Conservation (phyloP, 2,888 invertebrate genomes). For the Caenorhabditis doughertyi region DNA sequence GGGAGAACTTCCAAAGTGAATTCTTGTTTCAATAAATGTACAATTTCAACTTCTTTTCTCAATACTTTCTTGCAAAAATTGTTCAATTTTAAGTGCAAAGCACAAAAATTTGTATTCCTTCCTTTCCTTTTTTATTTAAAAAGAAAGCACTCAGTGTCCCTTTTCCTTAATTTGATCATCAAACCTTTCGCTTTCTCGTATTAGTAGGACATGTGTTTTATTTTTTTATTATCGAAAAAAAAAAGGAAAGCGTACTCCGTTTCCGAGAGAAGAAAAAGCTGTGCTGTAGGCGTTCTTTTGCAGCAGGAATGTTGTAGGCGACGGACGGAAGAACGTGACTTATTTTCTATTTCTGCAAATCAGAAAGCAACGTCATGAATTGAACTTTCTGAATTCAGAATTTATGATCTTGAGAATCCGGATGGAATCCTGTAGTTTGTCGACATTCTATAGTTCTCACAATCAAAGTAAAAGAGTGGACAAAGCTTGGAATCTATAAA, state of each 20-base stretch:
- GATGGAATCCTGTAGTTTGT: too few relatives aligned
- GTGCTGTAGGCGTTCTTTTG: conserved; percentile 39
- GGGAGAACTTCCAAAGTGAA: conserved; percentile 38
- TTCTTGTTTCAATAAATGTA: not conserved
- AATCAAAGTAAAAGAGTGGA: too few relatives aligned
- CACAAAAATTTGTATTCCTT: conserved; percentile 39
- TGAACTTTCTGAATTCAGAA: not conserved
- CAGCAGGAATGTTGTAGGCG: not conserved
- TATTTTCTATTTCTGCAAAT: conserved; percentile 6
- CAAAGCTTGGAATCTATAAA: too few relatives aligned
- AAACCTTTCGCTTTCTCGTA: not conserved
- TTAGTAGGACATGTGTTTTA: conserved; percentile 33
- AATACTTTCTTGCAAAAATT: not conserved
- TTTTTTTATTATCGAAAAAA: conserved; percentile 14
- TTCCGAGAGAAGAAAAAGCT: not conserved
- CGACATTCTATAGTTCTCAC: too few relatives aligned
- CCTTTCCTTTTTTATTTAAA: not conserved
- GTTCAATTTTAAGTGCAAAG: conserved; percentile 8
- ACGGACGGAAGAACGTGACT: not conserved
- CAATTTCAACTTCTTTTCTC: not conserved
- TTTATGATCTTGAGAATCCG: not conserved
- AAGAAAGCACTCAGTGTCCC: conserved; percentile 25
- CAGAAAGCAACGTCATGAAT: not conserved
- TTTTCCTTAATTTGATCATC: conserved; percentile 42
- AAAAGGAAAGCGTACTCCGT: not conserved